Evolutionary conservation across 2,888 invertebrate species (phyloP), one percentile per base, ranked within the genome.

Genomic region (Prosapia bicincta): DNA sequence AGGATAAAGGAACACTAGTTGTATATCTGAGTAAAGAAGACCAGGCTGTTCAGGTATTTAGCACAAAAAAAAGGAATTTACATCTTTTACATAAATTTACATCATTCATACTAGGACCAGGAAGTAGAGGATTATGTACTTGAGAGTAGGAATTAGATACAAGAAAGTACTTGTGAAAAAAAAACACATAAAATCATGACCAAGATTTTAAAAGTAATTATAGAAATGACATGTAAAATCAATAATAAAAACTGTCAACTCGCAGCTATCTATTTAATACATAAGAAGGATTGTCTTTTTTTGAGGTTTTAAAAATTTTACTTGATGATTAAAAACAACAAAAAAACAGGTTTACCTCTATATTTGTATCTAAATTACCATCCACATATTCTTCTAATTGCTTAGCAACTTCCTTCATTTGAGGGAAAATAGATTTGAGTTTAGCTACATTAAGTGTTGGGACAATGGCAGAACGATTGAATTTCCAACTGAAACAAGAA

Each of bases 311-410:
- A 38, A 38, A 13, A 9, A 38, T 38, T 13, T 38, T 38, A 70
- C n/a, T n/a, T n/a, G n/a, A n/a, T n/a, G n/a, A n/a, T n/a, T n/a
- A n/a, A n/a, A n/a, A n/a, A n/a, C n/a, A n/a, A n/a, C n/a, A n/a
- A n/a, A n/a, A n/a, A n/a, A n/a, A n/a, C n/a, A n/a, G n/a, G n/a
- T 26, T 66, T 30, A 74, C 74, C 65, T 74, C 74, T 24, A 74
- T 23, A 30, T 69, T 30, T 15, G 32, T 65, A 5, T 30, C 26
- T 1, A 74, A 30, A 38, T 65, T 69, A 28, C 23, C 20, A 28
- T 69, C 69, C 26, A 74, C 3, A 20, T 65, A 65, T 24, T 15
- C 15, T 65, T 69, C 25, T 26, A 74, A 30, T 26, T 66, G 54
- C 10, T 69, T 65, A 13, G 65, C n/a, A 30, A 69, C 69, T 15